A percentile compares a stretch with the other conserved stretches of the same genome.
Evolutionary conservation across 2,888 invertebrate species (phyloP).

Genomic region (Mythimna pallens): DNA sequence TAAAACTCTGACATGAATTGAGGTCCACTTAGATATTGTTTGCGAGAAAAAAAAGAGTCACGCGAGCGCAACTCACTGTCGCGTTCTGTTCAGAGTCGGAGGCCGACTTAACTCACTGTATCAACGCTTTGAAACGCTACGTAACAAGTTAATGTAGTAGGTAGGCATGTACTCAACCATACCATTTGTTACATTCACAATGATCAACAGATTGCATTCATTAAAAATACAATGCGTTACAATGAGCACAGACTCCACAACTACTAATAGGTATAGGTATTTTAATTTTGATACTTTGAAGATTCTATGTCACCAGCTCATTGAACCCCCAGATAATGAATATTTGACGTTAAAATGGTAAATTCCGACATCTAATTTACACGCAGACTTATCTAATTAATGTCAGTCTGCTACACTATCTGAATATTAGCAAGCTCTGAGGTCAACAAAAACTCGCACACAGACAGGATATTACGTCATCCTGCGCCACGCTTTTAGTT

Average conservation of each 20-base stretch:
- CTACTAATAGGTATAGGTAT: neutral
- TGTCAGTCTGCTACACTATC: conserved; percentile 30
- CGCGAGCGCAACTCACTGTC: conserved; percentile 51
- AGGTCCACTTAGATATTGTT: conserved; percentile 41
- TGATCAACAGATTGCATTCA: conserved; percentile 42
- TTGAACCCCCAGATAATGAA: neutral
- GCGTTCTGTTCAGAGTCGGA: conserved; percentile 38
- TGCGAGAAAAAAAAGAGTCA: conserved; percentile 34
- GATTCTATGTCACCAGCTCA: neutral
- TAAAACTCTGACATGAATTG: conserved; percentile 36
- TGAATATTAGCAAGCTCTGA: conserved; percentile 46
- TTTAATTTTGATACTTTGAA: conserved; percentile 27
- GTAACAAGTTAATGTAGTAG: conserved; percentile 21
- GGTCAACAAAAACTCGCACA: conserved; percentile 57
- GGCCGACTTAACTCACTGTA: conserved; percentile 41
- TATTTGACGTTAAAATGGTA: conserved; percentile 9
- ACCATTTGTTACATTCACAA: conserved; percentile 31
- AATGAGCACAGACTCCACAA: conserved; percentile 28
- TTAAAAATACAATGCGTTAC: conserved; percentile 36
- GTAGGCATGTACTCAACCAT: conserved; percentile 37
- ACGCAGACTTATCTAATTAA: conserved; percentile 38
- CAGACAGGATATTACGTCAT: conserved; percentile 73
- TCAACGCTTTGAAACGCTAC: conserved; percentile 42
- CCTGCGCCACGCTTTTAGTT: conserved; percentile 53
- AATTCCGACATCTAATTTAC: conserved; percentile 17